Evolutionary conservation across 2,888 invertebrate species (phyloP).

Genomic region (Nemotelus pantherinus): DNA sequence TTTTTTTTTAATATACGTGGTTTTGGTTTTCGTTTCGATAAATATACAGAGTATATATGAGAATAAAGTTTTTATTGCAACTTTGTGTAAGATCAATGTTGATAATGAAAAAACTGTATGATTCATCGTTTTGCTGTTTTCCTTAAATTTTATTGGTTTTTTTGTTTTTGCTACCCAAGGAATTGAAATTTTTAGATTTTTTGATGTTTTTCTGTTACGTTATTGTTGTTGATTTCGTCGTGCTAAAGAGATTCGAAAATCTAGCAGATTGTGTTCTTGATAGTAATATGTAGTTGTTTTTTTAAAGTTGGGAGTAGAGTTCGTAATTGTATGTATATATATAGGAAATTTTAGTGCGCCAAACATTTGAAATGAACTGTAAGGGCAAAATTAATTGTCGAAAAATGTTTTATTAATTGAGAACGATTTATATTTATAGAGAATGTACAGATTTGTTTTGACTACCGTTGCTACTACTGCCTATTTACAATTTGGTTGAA

Average conservation of each 20-base stretch:
- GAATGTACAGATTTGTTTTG: constrained; percentile 18
- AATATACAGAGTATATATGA: constrained; percentile 42
- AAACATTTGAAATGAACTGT: constrained; percentile 22
- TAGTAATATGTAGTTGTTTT: constrained; percentile 7
- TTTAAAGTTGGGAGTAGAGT: constrained; percentile 4
- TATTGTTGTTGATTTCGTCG: constrained; percentile 9
- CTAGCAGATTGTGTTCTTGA: constrained; percentile 21
- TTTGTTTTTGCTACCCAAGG: constrained; percentile 11
- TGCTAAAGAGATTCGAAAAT: constrained; percentile 31
- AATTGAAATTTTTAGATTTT: neutral
- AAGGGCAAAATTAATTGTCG: neutral
- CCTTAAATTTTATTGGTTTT: constrained; percentile 16
- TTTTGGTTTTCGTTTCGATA: constrained; percentile 34
- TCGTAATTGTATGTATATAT: constrained; percentile 21
- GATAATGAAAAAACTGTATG: constrained; percentile 24
- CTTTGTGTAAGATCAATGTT: constrained; percentile 37
- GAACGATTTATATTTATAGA: neutral
- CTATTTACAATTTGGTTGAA: constrained; percentile 32
- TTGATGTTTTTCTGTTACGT: neutral
- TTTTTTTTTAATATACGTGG: neutral
- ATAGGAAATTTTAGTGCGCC: constrained; percentile 33
- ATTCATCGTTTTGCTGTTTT: neutral
- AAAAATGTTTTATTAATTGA: neutral
- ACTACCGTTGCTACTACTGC: neutral
- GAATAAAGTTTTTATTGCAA: constrained; percentile 41